A percentile compares a stretch with the other conserved stretches of the same genome.
Conservation (phyloP, 2,888 invertebrate species). For the Serripes groenlandicus region DNA sequence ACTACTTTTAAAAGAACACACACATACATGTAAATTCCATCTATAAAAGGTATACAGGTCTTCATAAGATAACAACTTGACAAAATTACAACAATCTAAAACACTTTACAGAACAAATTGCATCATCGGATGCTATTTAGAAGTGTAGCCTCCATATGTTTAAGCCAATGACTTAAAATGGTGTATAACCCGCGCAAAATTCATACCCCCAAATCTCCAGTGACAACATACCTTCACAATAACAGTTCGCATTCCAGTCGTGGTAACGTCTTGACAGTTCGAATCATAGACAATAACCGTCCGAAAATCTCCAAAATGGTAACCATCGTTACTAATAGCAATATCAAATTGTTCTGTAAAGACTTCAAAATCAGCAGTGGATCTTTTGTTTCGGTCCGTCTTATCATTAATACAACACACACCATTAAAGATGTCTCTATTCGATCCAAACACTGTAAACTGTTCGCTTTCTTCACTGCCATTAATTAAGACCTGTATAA, state of each 20-base stretch:
- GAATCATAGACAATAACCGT: not conserved
- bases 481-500: not conserved
- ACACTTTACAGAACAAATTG: not conserved
- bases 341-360: not conserved
- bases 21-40: too few relatives aligned
- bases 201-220: not conserved
- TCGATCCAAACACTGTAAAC: not conserved
- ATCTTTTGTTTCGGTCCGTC: too few relatives aligned
- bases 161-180: not conserved
- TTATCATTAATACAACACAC: not conserved
- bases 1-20: too few relatives aligned
- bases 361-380: too few relatives aligned
- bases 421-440: conserved; percentile 1
- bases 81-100: not conserved
- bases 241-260: not conserved
- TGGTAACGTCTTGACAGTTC: not conserved
- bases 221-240: not conserved
- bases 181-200: not conserved
- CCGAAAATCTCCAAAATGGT: not conserved
- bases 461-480: not conserved
- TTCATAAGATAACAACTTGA: too few relatives aligned
- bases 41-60: too few relatives aligned
- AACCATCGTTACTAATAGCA: conserved; percentile 1
- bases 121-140: not conserved
- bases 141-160: not conserved